Base-by-base conservation (phyloP, 1,140 invertebrate genomes). In the Mylabris phalerata region DNA sequence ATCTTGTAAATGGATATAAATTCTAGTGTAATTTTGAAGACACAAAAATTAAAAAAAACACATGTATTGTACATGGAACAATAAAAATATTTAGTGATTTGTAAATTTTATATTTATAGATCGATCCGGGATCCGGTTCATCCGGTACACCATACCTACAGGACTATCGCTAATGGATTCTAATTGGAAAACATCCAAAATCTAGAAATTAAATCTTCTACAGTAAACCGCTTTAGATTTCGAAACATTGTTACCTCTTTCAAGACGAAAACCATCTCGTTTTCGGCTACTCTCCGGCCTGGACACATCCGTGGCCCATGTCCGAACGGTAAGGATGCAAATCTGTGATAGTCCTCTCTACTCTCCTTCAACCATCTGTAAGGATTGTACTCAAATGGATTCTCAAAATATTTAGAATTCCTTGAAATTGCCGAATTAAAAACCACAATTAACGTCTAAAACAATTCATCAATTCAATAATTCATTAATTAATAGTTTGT, bases 251-350 rank as follows among this genome's bases (percentile, higher is more conserved):
- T 68, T 64, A 79, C 80, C 71, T 76, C 76, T 25, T 73, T 71
- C 39, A 89, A 66, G 44, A 89, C 73, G 41, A 86, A 79, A 61
- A 86, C 80, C 60, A 91, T 78, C 73, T 92, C 88, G 19, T 84
- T 81, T 72, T 90, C 88, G 4, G 89, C 89, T 64, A 92, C 84
- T 55, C 88, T 74, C 56, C 84, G 79, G 9, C 89, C 89, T 11
- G 90, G 79, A 68, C 89, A 92, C 85, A 90, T 89, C 60, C 89
- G 78, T 32, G 85, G 77, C 0, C 89, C 89, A 73, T 85, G 88
- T 13, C 89, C 89, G 72, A 90, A 92, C 3, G 89, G 89, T 54
- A 90, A 74, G 7, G 84, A 86, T 0, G 86, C 85, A 69, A 88
- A 90, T 9, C 84, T 85, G 69, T 87, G 82, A 6, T 61, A 50